Percentiles rank a stretch among this genome's conserved stretches.
phyloP scores from a whole-genome alignment of 2,888 invertebrate genomes.

The Hypena proboscidalis region DNA sequence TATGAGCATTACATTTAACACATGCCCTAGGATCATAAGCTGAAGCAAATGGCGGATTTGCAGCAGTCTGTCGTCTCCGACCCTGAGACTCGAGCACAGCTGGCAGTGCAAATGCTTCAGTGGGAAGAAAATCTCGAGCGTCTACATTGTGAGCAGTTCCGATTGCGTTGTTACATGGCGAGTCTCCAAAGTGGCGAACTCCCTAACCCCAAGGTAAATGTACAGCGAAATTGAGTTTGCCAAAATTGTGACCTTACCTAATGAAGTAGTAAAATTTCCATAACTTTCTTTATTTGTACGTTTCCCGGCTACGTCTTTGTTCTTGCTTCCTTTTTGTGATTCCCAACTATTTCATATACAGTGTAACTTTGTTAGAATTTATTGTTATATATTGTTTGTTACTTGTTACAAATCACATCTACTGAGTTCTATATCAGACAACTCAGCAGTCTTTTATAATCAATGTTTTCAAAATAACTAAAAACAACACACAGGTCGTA shows the following conservation, averaged over 20 bases:
- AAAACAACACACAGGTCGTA: conserved; percentile 39
- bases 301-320: conserved; percentile 23
- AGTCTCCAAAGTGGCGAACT: conserved; percentile 97
- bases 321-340: conserved; percentile 14
- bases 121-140: conserved; percentile 99
- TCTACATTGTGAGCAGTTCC: conserved; percentile 98
- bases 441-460: conserved; percentile 21
- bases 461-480: conserved; percentile 21
- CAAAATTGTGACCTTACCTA: conserved; percentile 35
- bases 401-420: conserved; percentile 15
- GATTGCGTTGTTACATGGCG: conserved; percentile 98
- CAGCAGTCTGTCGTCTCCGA: conserved; percentile 98
- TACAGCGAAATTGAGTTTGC: conserved; percentile 26
- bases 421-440: conserved; percentile 16
- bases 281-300: conserved; percentile 37
- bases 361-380: conserved; percentile 19
- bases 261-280: conserved; percentile 41
- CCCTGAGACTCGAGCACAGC: conserved; percentile 95
- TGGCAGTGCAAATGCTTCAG: conserved; percentile 96
- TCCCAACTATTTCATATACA: conserved; percentile 19
- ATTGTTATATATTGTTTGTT: conserved; percentile 24
- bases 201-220: conserved; percentile 96
- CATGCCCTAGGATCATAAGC: conserved; percentile 93
- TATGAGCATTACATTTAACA: conserved; percentile 26
- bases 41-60: conserved; percentile 99